Evolutionary conservation across 1,140 invertebrate species (phyloP), one percentile per base, ranked within the genome.

Genomic region (Charaxes varanes): DNA sequence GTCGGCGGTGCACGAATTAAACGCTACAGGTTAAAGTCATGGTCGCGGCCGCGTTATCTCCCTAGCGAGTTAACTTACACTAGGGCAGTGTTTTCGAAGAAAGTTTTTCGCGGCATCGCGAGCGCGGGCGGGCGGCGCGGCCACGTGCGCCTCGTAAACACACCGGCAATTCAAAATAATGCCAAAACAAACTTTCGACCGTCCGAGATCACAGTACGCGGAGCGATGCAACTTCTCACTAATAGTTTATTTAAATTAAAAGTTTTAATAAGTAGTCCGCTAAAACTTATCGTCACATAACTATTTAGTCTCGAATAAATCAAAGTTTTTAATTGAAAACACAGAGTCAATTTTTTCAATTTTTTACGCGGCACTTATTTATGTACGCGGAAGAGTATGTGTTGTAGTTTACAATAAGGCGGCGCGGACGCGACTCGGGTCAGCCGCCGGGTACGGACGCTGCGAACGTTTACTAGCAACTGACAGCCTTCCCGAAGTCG

Each of bases 401-500:
- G 56, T 49, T 53, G 44, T 64, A 65, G 64, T 70, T 72, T 62
- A 47, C 57, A 49, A 41, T 44, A 45, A 65, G 41, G 36, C 60
- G 57, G 52, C 45, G 53, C 53, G 58, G 52, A 53, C 52, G 53
- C 61, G 56, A 33, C 60, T 50, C 61, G 50, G 56, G 56, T 67
- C 58, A 64, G 35, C 61, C 62, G 71, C 65, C 59, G 62, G 59
- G 78, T 78, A 68, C 66, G 63, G 64, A 71, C 78, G 73, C 76
- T 72, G 60, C 59, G 73, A 68, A 68, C 76, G 73, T 78, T 78
- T 80, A 77, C 64, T 65, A 77, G 64, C 76, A 77, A 82, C 78
- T 82, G 78, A 82, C 73, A 80, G 78, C 74, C 78, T 80, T 82
- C 78, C 78, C 74, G 73, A 78, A 80, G 73, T 82, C 76, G 78